Evolutionary conservation across 30 jellyfish, hydroid and myxozoan species (phyloP).

Genomic region (Catostylus mosaicus): DNA sequence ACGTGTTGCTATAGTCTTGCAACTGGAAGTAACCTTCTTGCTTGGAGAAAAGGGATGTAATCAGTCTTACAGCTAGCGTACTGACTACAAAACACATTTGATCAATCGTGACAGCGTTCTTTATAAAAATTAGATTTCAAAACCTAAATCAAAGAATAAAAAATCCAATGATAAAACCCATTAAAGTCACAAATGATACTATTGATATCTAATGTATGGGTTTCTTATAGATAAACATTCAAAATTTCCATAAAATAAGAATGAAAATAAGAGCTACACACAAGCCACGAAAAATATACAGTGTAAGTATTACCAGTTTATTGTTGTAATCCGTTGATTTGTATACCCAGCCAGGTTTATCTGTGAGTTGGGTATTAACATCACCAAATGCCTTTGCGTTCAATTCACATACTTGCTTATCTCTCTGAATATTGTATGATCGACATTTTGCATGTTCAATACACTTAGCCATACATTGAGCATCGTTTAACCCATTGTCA

Average conservation of each 20-base stretch:
- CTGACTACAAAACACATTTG: neutral
- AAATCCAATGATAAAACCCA: no score
- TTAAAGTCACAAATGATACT: neutral
- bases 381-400: slow-evolving; percentile 8
- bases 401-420: neutral
- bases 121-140: no score
- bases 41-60: neutral
- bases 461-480: slow-evolving; percentile 16
- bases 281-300: no score
- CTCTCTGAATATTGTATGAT: slow-evolving; percentile 13
- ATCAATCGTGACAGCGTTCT: neutral
- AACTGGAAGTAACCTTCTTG: neutral
- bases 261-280: neutral
- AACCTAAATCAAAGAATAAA: no score
- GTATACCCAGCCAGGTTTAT: slow-evolving; percentile 8
- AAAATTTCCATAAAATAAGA: neutral
- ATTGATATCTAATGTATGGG: neutral
- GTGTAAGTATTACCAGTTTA: slow-evolving; percentile 7
- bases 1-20: neutral
- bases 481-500: neutral
- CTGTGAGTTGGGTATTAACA: neutral
- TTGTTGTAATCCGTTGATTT: slow-evolving; percentile 2
- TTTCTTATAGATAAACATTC: neutral
- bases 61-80: neutral
- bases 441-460: neutral